These are phyloP conservation scores for Brachyhypopomus gauderio DNA, from an alignment of 2,113 vertebrate genomes.

Conservation along the genomic window DNA sequence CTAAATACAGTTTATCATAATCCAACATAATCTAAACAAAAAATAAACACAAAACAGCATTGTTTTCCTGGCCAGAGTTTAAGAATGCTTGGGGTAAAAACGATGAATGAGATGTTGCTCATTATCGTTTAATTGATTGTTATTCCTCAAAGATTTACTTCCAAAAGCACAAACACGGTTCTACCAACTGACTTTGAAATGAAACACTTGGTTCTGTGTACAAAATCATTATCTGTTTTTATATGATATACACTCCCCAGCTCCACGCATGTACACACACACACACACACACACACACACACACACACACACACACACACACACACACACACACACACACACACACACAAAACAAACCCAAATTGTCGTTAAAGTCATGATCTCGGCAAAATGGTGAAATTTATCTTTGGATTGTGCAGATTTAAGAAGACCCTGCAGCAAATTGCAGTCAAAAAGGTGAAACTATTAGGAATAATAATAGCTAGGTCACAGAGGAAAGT, in stretches of 20 bases:
- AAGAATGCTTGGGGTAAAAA: conserved; percentile 58
- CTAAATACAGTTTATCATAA: conserved; percentile 66
- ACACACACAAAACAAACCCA: conserved; percentile 58
- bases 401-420: conserved; percentile 82
- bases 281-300: conserved; percentile 53
- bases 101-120: conserved; percentile 66
- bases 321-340: conserved; percentile 62
- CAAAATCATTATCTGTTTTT: conserved; percentile 62
- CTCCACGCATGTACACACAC: conserved; percentile 59
- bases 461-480: conserved; percentile 35
- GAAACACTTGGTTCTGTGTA: conserved; percentile 50
- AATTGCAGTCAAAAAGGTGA: conserved; percentile 32
- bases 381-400: conserved; percentile 71
- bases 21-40: conserved; percentile 61
- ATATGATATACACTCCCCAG: conserved; percentile 68
- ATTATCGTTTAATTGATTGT: conserved; percentile 56
- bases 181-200: conserved; percentile 51
- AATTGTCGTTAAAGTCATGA: conserved; percentile 67
- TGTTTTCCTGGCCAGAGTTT: conserved; percentile 54
- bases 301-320: conserved; percentile 59
- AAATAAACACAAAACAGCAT: conserved; percentile 61
- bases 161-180: conserved; percentile 32
- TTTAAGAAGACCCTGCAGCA: conserved; percentile 50
- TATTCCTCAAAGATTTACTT: conserved; percentile 51
- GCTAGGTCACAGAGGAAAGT: conserved; percentile 29